Percentiles rank a stretch among this genome's conserved stretches.
Evolutionary conservation across 53 echinoderm and acorn worm genomes (phyloP).

Genomic region (Astropecten irregularis): DNA sequence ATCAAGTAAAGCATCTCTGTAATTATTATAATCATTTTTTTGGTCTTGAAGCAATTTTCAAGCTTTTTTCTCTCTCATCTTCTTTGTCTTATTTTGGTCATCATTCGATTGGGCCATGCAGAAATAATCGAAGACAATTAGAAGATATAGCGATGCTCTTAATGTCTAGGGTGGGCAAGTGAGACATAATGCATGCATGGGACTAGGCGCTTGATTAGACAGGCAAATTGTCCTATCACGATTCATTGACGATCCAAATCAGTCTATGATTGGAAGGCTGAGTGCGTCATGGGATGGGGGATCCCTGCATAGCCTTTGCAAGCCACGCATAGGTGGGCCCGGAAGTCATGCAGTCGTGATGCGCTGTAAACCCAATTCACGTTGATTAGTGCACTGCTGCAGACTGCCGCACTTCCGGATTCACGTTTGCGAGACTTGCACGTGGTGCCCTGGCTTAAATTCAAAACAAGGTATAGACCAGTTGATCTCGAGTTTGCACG

Average conservation of each 20-base stretch:
- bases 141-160: neutral
- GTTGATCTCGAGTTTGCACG: too few species aligned
- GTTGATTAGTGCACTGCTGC: too few species aligned
- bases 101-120: conserved; percentile 18
- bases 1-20: neutral
- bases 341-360: too few species aligned
- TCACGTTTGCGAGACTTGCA: too few species aligned
- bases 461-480: too few species aligned
- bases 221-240: conserved; percentile 40
- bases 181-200: neutral
- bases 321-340: too few species aligned
- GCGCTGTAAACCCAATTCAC: too few species aligned
- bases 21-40: neutral
- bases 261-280: conserved; percentile 5
- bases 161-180: neutral
- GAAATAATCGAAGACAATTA: conserved; percentile 51
- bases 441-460: too few species aligned
- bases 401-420: too few species aligned
- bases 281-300: too few species aligned
- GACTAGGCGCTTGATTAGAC: conserved; percentile 6
- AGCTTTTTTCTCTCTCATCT: neutral
- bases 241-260: conserved; percentile 5
- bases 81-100: neutral
- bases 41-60: neutral
- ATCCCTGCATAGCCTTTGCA: too few species aligned